phyloP scores from a whole-genome alignment of 2,113 vertebrate species.

The Calypte anna region DNA sequence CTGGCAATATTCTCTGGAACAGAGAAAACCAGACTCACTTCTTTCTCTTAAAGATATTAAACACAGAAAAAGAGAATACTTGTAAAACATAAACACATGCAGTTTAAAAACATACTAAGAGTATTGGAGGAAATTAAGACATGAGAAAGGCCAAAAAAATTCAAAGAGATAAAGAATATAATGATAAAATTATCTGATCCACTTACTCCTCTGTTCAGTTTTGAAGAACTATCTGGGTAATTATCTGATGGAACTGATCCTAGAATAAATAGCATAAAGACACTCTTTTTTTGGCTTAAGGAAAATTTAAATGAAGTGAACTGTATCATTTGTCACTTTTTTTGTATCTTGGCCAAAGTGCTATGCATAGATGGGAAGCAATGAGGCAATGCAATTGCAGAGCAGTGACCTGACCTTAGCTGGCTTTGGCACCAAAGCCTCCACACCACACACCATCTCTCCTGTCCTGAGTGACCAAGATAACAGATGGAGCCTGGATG shows the following conservation, averaged over 20 bases:
- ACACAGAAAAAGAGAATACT: not conserved
- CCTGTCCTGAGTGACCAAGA: not conserved
- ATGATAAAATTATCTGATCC: not conserved
- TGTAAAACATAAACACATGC: not conserved
- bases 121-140: not conserved
- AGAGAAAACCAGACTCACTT: not conserved
- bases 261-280: not conserved
- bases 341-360: not conserved
- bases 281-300: not conserved
- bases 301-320: not conserved
- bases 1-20: not conserved
- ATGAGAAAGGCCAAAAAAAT: not conserved
- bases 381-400: not conserved
- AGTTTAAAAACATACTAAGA: not conserved
- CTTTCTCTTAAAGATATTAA: not conserved
- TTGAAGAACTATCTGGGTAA: not conserved
- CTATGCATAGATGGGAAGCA: not conserved
- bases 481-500: not conserved
- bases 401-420: not conserved
- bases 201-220: rapidly evolving
- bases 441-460: rapidly evolving
- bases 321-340: not conserved
- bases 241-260: not conserved
- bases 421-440: not conserved
- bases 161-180: not conserved